phyloP scores from a whole-genome alignment of 2,888 invertebrate genomes.

The Microctonus aethiopoides region DNA sequence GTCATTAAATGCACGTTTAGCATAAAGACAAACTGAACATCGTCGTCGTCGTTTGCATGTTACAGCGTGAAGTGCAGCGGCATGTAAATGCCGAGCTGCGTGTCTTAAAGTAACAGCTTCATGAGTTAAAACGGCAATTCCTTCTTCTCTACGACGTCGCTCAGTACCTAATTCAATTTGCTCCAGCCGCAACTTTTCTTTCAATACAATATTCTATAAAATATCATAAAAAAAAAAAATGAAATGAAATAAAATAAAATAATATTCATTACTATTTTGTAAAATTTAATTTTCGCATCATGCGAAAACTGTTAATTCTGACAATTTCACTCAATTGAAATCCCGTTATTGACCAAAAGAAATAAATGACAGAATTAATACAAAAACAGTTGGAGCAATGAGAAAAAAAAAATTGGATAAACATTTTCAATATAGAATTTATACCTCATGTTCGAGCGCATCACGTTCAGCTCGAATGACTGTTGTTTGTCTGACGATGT shows the following conservation, averaged over 20 bases:
- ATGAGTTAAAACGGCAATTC: slow-evolving; percentile 66
- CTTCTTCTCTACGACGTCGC: slow-evolving; percentile 65
- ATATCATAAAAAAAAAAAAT: too few species aligned
- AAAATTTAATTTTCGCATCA: background rate
- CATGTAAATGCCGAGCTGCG: slow-evolving; percentile 67
- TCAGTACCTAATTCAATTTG: slow-evolving; percentile 69
- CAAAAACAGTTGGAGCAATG: too few species aligned
- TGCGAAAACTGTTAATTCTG: too few species aligned
- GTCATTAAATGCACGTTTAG: slow-evolving; percentile 71
- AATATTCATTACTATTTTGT: background rate
- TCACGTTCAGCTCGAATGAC: slow-evolving; percentile 72
- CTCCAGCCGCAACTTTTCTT: slow-evolving; percentile 70
- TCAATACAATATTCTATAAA: slow-evolving; percentile 71
- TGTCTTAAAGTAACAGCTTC: slow-evolving; percentile 69
- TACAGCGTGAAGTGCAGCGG: slow-evolving; percentile 62
- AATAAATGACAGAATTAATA: background rate
- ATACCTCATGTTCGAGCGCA: slow-evolving; percentile 71
- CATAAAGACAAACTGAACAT: slow-evolving; percentile 73
- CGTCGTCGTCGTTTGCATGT: slow-evolving; percentile 68
- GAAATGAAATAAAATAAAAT: slow-evolving; percentile 37
- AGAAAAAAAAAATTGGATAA: slow-evolving; percentile 19
- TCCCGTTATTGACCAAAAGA: background rate
- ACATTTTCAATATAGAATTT: slow-evolving; percentile 4
- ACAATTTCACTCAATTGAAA: too few species aligned
- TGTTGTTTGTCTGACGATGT: slow-evolving; percentile 72